A percentile compares a stretch with the other conserved stretches of the same genome.
phyloP scores from a whole-genome alignment of 2,888 invertebrate genomes.

The Oligia fasciuncula region DNA sequence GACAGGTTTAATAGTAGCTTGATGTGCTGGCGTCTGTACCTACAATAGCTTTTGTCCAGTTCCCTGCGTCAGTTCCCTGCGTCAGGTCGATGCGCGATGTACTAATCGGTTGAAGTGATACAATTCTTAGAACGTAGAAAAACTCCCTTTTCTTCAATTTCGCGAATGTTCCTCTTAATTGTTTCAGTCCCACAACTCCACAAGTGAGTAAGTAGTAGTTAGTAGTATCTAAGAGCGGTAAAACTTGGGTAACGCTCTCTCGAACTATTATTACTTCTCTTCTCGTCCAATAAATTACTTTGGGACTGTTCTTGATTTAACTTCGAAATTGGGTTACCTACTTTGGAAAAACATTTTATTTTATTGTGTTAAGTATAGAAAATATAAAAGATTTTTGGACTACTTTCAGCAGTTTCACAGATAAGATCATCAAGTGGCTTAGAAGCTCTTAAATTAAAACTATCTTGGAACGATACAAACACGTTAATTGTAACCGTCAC shows the following conservation, averaged over 20 bases:
- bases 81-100: too few relatives aligned
- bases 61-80: too few relatives aligned
- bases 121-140: background rate
- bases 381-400: background rate
- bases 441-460: constrained; percentile 1
- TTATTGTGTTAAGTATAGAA: background rate
- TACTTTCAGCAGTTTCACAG: background rate
- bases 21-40: too few relatives aligned
- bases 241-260: constrained; percentile 30
- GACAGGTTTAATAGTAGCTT: too few relatives aligned
- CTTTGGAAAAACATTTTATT: background rate
- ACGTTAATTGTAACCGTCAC: constrained; percentile 26
- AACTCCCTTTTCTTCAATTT: background rate
- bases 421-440: background rate
- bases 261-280: constrained; percentile 40
- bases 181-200: constrained; percentile 11
- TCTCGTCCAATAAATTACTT: constrained; percentile 25
- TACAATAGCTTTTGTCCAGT: too few relatives aligned
- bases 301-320: constrained; percentile 11
- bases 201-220: constrained; percentile 6
- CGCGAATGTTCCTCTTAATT: constrained; percentile 18
- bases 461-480: constrained; percentile 4
- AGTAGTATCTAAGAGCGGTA: constrained; percentile 2
- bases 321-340: constrained; percentile 8
- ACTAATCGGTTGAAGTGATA: too few relatives aligned